Percentiles rank a stretch among this genome's conserved stretches.
Evolutionary conservation across 2,113 vertebrate species (phyloP).

Genomic region (Rhea americana): DNA sequence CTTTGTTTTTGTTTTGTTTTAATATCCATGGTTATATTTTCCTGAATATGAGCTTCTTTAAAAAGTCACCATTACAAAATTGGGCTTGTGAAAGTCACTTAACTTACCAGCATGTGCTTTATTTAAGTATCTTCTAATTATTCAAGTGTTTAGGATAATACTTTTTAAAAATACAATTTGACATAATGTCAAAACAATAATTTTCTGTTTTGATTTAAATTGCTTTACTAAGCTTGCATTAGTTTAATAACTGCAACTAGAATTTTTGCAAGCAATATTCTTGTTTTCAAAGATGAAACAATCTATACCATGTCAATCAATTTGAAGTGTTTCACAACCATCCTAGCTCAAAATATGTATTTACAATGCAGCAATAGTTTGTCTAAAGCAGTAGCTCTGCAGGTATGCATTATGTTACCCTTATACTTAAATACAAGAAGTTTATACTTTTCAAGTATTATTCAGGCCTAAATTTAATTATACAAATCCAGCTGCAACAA

Average conservation of each 20-base stretch:
- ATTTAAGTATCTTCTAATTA: constrained; percentile 67
- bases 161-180: constrained; percentile 64
- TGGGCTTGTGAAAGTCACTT: constrained; percentile 51
- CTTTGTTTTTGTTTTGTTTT: neutral
- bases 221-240: constrained; percentile 54
- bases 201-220: constrained; percentile 70
- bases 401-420: neutral
- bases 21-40: neutral
- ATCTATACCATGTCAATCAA: neutral
- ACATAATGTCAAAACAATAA: constrained; percentile 64
- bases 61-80: constrained; percentile 45
- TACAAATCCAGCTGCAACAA: neutral
- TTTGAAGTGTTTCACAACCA: neutral
- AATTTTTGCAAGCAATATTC: constrained; percentile 43
- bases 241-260: constrained; percentile 41
- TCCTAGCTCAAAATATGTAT: neutral
- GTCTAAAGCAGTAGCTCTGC: neutral
- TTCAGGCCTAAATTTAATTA: neutral
- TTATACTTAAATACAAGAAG: neutral
- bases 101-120: constrained; percentile 54
- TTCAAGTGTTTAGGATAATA: constrained; percentile 49
- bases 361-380: neutral
- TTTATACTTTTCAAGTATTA: neutral
- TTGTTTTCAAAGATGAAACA: constrained; percentile 33
- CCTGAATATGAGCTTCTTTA: neutral